Conservation (phyloP, 1,140 invertebrate genomes). For the Nautilus pompilius region DNA sequence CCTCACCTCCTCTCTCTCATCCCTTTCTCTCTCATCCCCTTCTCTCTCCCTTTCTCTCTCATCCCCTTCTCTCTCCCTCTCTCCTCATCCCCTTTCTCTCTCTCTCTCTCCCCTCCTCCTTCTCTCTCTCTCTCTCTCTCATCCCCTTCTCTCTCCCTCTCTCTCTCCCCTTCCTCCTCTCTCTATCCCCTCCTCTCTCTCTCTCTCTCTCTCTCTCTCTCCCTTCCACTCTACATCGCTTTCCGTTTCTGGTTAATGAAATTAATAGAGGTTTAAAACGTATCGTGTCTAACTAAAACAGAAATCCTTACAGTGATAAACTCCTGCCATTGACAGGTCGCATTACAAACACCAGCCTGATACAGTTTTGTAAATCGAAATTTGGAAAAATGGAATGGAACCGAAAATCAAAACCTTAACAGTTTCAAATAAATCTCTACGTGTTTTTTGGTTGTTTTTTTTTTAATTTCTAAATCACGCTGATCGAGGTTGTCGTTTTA, state of each 20-base stretch:
- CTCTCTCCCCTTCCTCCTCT: not conserved
- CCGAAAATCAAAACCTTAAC: not conserved
- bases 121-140: not conserved
- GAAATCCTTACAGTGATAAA: not conserved
- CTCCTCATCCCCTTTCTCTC: not conserved
- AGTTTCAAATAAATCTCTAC: too few species aligned
- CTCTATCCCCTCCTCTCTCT: not conserved
- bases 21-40: not conserved
- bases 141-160: not conserved
- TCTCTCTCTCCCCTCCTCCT: not conserved
- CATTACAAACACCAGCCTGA: not conserved
- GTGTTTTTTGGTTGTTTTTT: too few species aligned
- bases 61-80: not conserved
- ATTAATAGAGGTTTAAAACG: too few species aligned
- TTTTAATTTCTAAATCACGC: too few species aligned
- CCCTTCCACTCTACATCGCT: slow-evolving; percentile 8
- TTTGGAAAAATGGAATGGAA: not conserved
- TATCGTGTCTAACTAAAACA: too few species aligned
- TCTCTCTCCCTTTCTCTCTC: slow-evolving; percentile 3
- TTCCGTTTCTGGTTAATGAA: too few species aligned
- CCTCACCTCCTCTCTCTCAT: not conserved
- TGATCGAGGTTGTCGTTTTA: too few species aligned
- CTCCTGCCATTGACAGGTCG: not conserved
- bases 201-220: slow-evolving; percentile 10
- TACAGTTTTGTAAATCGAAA: not conserved